These are phyloP conservation scores for Phytoseiulus persimilis DNA, from an alignment of 2,888 invertebrate genomes.

Conservation along the genomic window DNA sequence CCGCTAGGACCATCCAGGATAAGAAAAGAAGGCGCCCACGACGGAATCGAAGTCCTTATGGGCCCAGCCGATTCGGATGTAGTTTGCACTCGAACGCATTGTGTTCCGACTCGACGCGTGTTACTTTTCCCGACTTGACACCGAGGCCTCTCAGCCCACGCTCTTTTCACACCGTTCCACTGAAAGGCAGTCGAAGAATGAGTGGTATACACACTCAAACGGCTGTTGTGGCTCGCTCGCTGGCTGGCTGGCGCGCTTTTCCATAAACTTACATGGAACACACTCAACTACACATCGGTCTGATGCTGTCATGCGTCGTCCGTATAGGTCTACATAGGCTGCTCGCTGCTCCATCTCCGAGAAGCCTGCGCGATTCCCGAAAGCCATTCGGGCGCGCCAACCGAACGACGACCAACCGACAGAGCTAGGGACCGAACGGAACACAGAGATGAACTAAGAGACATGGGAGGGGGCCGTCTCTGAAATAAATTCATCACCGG, in stretches of 20 bases:
- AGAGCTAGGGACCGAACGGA: background rate
- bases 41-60: background rate
- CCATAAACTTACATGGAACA: background rate
- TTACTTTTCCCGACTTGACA: background rate
- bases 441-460: background rate
- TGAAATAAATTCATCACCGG: background rate
- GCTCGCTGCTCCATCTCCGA: background rate
- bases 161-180: background rate
- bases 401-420: background rate
- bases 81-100: background rate
- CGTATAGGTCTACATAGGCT: background rate
- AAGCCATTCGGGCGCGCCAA: background rate
- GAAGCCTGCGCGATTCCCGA: background rate
- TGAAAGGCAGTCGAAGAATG: constrained; percentile 5
- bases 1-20: too few species aligned
- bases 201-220: background rate
- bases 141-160: background rate
- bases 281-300: background rate
- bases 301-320: background rate
- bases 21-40: too few species aligned
- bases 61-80: background rate
- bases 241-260: background rate
- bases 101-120: background rate
- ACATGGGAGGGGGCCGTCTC: background rate
- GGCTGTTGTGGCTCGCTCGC: background rate